Percentiles rank a stretch among this genome's conserved stretches.
Evolutionary conservation across 1,140 invertebrate genomes (phyloP).

Genomic region (Ectropis grisescens): DNA sequence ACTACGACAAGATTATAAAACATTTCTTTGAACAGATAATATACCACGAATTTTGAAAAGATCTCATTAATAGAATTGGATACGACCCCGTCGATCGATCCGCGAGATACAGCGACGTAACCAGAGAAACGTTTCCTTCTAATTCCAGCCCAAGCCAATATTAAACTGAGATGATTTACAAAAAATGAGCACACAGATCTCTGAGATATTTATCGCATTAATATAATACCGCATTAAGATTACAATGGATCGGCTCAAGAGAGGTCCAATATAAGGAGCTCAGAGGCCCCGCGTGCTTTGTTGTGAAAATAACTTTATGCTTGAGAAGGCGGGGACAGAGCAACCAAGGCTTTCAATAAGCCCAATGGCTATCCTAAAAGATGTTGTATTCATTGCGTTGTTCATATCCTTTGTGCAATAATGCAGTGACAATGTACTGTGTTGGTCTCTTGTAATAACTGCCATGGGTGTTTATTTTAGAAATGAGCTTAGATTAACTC

Average conservation of each 20-base stretch:
- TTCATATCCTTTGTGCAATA: constrained; percentile 47
- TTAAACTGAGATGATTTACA: constrained; percentile 37
- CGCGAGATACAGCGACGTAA: constrained; percentile 38
- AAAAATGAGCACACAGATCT: constrained; percentile 49
- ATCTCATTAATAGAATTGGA: constrained; percentile 38
- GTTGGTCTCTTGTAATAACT: too few species aligned
- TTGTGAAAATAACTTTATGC: constrained; percentile 67
- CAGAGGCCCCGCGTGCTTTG: constrained; percentile 45
- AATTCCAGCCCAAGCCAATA: constrained; percentile 41
- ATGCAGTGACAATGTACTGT: constrained; percentile 34
- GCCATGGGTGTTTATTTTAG: too few species aligned
- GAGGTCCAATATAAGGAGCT: constrained; percentile 62
- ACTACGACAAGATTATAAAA: too few species aligned
- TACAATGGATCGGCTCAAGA: constrained; percentile 60
- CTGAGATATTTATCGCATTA: constrained; percentile 67
- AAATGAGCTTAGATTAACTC: too few species aligned
- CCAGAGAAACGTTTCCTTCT: constrained; percentile 33
- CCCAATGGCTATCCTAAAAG: constrained; percentile 36
- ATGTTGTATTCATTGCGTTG: constrained; percentile 42
- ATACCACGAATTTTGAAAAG: constrained; percentile 28
- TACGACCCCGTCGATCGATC: constrained; percentile 34
- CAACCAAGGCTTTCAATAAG: constrained; percentile 51
- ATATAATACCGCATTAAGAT: constrained; percentile 67
- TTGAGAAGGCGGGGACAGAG: constrained; percentile 38
- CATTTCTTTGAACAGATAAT: constrained; percentile 2